Evolutionary conservation across 2,113 vertebrate genomes (phyloP), one percentile per base, ranked within the genome.

Genomic region (Glaucidium brasilianum): DNA sequence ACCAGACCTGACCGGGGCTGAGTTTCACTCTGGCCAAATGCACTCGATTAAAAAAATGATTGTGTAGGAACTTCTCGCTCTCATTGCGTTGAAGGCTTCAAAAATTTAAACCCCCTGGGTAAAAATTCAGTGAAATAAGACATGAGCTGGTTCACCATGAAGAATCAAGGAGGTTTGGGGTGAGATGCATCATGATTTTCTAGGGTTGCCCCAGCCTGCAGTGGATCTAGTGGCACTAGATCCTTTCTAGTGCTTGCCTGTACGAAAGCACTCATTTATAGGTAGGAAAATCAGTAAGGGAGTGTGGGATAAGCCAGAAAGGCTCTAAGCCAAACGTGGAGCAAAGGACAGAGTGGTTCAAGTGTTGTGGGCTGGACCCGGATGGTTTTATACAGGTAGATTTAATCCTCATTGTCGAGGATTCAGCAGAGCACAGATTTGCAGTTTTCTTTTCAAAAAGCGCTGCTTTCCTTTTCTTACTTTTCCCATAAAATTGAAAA

Each of bases 341-440:
- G 34, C 37, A 14, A 60, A 78, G 6, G 11, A 52, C 56, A 58
- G 71, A 26, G 43, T 39, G 15, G 37, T 45, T 58, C 0, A 17
- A 47, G 80, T 21, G 4, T 4, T 1, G 0, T 0, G 9, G 10
- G 6, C 19, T 37, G 26, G 26, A 37, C 37, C 4, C 4, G 2
- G 32, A 27, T 58, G 32, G 27, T 49, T 92, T 81, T n/a, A 10
- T 45, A 21, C 23, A 7, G 29, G 29, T 12, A 13, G 37, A 39
- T 71, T 52, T 64, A 71, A 50, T 37, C 18, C 32, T 62, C 8
- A 0, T 26, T 25, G 25, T 26, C 0, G 1, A 56, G 35, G n/a
- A 35, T 34, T 49, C 9, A 10, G 49, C 0, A 0, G 39, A 77
- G 21, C 9, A 5, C 5, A 35, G 59, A 34, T 13, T 17, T 47